A percentile compares a stretch with the other conserved stretches of the same genome.
Evolutionary conservation across 2,888 invertebrate species (phyloP).

Genomic region (Drosophila melanocephala): DNA sequence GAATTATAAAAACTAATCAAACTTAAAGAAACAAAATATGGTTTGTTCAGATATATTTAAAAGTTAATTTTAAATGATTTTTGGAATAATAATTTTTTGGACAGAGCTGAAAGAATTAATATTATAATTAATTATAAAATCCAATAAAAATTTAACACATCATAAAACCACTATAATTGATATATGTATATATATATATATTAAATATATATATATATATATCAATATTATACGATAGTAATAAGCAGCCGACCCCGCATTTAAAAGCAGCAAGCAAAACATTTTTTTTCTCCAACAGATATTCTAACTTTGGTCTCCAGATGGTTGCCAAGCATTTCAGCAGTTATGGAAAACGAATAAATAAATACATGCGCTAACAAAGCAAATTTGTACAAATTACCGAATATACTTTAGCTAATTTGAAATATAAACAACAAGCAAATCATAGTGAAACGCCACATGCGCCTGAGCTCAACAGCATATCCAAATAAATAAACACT

Average conservation of each 20-base stretch:
- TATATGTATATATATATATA: neutral
- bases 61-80: neutral
- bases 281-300: neutral
- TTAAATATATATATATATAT: neutral
- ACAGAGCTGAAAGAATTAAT: neutral
- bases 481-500: slow-evolving; percentile 61
- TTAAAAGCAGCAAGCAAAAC: neutral
- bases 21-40: neutral
- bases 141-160: neutral
- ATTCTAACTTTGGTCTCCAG: slow-evolving; percentile 27
- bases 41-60: neutral
- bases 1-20: neutral
- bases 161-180: neutral
- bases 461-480: slow-evolving; percentile 25
- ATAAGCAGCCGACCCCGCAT: neutral
- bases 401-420: slow-evolving; percentile 54
- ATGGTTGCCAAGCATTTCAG: slow-evolving; percentile 20
- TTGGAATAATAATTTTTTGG: neutral
- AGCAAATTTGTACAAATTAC: slow-evolving; percentile 45
- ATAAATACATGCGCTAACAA: slow-evolving; percentile 8
- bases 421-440: slow-evolving; percentile 40
- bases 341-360: slow-evolving; percentile 7
- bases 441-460: slow-evolving; percentile 29
- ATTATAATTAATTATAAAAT: no score
- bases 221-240: neutral